Conservation (phyloP, 2,797 vertebrate genomes). For the Sebastes hubbsi region DNA sequence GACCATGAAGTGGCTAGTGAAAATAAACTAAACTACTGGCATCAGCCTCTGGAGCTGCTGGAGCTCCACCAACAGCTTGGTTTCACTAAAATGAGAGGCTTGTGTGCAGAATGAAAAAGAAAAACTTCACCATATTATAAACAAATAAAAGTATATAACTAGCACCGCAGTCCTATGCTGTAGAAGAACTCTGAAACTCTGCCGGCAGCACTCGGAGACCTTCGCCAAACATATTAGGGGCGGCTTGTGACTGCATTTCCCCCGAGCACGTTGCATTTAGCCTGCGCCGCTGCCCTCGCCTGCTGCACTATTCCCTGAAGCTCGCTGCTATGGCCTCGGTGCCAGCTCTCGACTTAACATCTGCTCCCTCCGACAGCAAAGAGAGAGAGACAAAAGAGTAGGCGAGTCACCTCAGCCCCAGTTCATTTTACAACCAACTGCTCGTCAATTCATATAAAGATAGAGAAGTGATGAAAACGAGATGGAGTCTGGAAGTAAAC, state of each 20-base stretch:
- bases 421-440: constrained; percentile 33
- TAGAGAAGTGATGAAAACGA: constrained; percentile 23
- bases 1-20: constrained; percentile 21
- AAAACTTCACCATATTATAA: constrained; percentile 27
- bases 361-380: constrained; percentile 30
- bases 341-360: constrained; percentile 59
- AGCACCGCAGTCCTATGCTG: not conserved
- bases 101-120: not conserved
- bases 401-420: not conserved
- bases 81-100: constrained; percentile 15
- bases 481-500: not conserved
- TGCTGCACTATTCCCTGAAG: constrained; percentile 49
- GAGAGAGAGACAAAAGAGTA: not conserved
- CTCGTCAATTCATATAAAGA: constrained; percentile 11
- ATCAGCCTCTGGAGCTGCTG: not conserved
- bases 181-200: not conserved
- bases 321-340: constrained; percentile 14
- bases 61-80: constrained; percentile 24
- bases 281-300: constrained; percentile 36
- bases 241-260: constrained; percentile 54
- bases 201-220: constrained; percentile 17
- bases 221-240: constrained; percentile 53
- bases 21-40: constrained; percentile 47
- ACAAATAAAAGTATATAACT: constrained; percentile 13
- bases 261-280: constrained; percentile 52